Conservation (phyloP, 64 coral and sea anemone species). For the Pocillopora verrucosa region DNA sequence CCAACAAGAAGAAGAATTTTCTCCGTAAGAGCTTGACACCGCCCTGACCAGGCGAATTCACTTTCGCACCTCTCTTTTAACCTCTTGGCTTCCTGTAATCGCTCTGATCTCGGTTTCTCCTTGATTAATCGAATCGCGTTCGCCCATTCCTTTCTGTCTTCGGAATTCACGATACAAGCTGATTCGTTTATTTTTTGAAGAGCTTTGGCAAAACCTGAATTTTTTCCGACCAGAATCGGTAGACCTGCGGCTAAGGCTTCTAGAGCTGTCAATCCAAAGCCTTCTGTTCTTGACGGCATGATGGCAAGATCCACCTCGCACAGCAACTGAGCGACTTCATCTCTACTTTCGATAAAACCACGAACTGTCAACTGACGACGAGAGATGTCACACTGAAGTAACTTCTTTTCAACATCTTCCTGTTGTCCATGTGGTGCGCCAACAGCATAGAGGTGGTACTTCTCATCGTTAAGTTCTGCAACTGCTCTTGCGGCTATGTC, state of each 20-base stretch:
- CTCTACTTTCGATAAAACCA: slow-evolving; percentile 15
- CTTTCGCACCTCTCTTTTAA: background rate
- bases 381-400: background rate
- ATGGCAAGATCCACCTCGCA: slow-evolving; percentile 31
- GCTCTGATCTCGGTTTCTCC: background rate
- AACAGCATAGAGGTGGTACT: slow-evolving; percentile 17
- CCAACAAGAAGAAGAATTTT: background rate
- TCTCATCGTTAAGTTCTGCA: slow-evolving; percentile 3
- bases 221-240: slow-evolving; percentile 5
- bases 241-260: slow-evolving; percentile 27
- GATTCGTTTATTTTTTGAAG: background rate
- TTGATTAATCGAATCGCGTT: background rate
- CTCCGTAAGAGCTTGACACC: background rate
- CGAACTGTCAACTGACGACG: slow-evolving; percentile 1
- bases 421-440: background rate
- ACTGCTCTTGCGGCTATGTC: slow-evolving; percentile 31
- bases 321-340: background rate
- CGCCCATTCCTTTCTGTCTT: background rate
- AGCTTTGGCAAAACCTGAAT: slow-evolving; percentile 33
- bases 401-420: background rate
- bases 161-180: slow-evolving; percentile 3
- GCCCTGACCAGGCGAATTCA: background rate
- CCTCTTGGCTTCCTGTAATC: background rate
- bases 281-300: slow-evolving; percentile 36
- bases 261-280: slow-evolving; percentile 18